These are phyloP conservation scores for Connochaetes taurinus DNA, from an alignment of 2,113 vertebrate species.

Conservation along the genomic window DNA sequence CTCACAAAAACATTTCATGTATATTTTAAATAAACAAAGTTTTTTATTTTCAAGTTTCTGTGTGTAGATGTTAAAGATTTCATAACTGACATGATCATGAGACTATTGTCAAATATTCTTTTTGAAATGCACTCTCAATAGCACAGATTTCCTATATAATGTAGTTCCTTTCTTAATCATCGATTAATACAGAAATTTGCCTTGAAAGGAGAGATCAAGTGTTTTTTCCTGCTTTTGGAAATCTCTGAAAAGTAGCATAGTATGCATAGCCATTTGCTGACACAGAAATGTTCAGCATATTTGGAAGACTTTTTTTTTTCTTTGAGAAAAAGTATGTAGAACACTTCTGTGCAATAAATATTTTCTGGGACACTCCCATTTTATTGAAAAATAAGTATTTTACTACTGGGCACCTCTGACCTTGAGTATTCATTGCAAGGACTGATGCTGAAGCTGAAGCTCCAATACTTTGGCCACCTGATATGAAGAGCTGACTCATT, in stretches of 20 bases:
- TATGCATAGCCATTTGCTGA: background rate
- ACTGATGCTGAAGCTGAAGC: background rate
- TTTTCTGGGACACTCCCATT: background rate
- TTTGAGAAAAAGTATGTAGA: background rate
- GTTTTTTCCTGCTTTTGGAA: background rate
- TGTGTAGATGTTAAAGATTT: background rate
- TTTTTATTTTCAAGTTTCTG: background rate
- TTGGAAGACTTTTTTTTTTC: background rate
- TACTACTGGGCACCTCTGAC: background rate
- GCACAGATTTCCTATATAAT: background rate
- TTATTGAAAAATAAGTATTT: background rate
- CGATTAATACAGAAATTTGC: background rate
- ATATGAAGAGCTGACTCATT: background rate
- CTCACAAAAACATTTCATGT: background rate
- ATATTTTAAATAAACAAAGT: background rate
- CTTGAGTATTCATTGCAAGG: background rate
- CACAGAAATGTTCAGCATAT: background rate
- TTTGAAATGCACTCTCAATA: background rate
- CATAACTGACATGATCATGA: background rate
- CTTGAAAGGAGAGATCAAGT: background rate
- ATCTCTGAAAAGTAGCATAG: background rate
- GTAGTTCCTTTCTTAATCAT: background rate
- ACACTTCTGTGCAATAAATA: background rate
- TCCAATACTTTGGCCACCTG: background rate
- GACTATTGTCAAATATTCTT: background rate